These are phyloP conservation scores for Cuniculus paca DNA, from an alignment of 2,797 vertebrate genomes.

Conservation along the genomic window DNA sequence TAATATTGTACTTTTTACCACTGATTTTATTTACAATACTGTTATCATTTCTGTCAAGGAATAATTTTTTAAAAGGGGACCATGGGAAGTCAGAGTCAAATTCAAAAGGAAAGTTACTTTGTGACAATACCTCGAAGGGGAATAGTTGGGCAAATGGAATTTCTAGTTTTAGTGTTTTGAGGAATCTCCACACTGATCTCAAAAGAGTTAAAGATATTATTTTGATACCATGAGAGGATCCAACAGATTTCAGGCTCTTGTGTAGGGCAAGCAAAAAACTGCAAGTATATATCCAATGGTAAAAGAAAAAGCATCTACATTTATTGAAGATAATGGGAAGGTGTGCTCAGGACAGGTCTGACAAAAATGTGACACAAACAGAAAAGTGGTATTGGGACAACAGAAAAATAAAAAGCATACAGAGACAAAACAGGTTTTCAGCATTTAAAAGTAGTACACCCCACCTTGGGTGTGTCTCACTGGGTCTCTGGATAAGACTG, in stretches of 20 bases:
- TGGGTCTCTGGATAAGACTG: neutral
- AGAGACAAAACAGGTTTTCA: neutral
- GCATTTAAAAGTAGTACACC: neutral
- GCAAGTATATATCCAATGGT: neutral
- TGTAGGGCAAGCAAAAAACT: neutral
- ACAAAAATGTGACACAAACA: neutral
- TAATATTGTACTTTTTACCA: neutral
- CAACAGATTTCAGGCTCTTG: neutral
- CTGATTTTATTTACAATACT: neutral
- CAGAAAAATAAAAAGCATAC: neutral
- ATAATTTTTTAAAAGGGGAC: constrained; percentile 2
- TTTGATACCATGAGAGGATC: neutral
- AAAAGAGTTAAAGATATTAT: neutral
- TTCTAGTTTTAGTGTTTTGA: neutral
- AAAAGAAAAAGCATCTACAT: neutral
- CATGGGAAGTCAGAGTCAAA: neutral
- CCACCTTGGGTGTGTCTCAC: neutral
- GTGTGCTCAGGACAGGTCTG: neutral
- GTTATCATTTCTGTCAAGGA: constrained; percentile 23
- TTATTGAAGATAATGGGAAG: neutral
- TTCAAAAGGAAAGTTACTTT: neutral
- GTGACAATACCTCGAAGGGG: neutral
- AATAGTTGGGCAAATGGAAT: neutral
- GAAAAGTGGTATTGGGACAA: neutral
- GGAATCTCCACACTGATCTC: neutral